phyloP scores from a whole-genome alignment of 2,888 invertebrate species.

The Dryococelus australis region DNA sequence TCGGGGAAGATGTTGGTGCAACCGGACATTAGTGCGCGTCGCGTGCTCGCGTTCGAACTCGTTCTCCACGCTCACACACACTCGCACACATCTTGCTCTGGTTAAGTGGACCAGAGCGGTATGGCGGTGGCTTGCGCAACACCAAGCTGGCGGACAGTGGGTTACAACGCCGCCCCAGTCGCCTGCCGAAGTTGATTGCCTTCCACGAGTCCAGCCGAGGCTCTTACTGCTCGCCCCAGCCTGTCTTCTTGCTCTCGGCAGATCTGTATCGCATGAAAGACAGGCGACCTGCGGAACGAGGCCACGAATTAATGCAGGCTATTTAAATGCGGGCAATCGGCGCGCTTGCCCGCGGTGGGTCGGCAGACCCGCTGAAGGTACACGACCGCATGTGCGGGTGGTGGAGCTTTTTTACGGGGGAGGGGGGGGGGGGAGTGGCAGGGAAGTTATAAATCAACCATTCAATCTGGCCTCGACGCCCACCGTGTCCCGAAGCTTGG shows the following conservation, averaged over 20 bases:
- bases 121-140: neutral
- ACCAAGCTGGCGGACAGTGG: neutral
- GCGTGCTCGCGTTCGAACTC: no score
- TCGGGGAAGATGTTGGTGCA: no score
- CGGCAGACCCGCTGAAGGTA: no score
- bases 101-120: neutral
- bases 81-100: neutral
- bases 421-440: neutral
- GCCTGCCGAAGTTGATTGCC: no score
- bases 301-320: conserved; percentile 3
- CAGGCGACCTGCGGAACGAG: neutral
- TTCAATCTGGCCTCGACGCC: neutral
- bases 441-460: neutral
- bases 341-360: no score
- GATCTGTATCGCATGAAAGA: neutral
- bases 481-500: neutral
- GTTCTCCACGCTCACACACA: neutral
- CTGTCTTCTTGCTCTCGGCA: neutral
- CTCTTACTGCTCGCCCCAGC: no score
- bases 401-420: neutral
- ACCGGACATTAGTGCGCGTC: no score
- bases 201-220: no score
- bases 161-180: no score
- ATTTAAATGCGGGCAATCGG: neutral
- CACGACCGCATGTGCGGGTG: neutral